Percentiles rank a stretch among this genome's conserved stretches.
phyloP scores from a whole-genome alignment of 2,797 vertebrate genomes.

The Ciconia nigra region DNA sequence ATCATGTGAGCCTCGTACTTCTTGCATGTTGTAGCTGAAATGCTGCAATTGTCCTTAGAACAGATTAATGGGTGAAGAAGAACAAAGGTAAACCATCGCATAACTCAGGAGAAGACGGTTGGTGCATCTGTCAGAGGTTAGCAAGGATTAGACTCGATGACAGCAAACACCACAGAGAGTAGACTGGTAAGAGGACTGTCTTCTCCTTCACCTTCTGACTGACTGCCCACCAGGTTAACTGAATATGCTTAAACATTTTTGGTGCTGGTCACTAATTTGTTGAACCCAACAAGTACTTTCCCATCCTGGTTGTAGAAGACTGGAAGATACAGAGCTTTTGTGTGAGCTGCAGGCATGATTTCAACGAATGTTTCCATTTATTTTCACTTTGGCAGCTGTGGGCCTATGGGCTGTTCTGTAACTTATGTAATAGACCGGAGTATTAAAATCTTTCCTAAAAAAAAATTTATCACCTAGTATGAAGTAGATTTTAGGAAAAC shows the following conservation, averaged over 20 bases:
- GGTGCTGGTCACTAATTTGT: background rate
- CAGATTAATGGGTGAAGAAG: background rate
- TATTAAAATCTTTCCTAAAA: background rate
- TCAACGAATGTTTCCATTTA: background rate
- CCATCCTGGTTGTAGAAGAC: background rate
- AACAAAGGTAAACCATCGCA: background rate
- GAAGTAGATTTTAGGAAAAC: background rate
- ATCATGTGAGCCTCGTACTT: background rate
- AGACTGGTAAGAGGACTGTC: background rate
- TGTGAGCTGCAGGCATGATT: background rate
- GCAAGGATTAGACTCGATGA: background rate
- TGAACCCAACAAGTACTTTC: background rate
- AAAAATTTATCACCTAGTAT: background rate
- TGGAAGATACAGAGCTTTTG: background rate
- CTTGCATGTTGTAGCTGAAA: background rate
- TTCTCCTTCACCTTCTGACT: background rate
- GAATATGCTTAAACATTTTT: background rate
- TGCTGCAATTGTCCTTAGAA: background rate
- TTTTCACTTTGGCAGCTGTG: background rate
- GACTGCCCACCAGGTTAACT: background rate
- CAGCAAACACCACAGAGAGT: background rate
- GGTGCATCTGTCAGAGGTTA: background rate
- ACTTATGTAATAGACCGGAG: background rate
- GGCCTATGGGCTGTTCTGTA: background rate
- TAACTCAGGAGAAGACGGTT: fast-evolving